These are phyloP conservation scores for Parnassius apollo DNA, from an alignment of 2,888 invertebrate genomes.

Conservation along the genomic window DNA sequence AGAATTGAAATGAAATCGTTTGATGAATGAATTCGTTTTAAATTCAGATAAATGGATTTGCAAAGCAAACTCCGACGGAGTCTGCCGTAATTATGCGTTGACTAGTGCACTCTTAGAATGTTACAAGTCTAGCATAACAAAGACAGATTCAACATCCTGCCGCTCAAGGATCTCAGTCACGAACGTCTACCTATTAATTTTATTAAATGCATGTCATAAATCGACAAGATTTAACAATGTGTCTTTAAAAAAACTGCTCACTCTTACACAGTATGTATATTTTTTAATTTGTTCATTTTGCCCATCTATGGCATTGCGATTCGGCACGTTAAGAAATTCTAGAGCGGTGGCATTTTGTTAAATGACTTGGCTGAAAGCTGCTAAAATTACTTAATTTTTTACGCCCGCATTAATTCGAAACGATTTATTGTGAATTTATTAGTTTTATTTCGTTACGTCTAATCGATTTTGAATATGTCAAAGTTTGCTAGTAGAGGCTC, in stretches of 20 bases:
- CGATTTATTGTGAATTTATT: constrained; percentile 58
- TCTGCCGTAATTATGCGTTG: constrained; percentile 39
- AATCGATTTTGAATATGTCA: constrained; percentile 43
- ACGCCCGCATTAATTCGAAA: constrained; percentile 59
- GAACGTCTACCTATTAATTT: constrained; percentile 11
- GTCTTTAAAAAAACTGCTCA: background rate
- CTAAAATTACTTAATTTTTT: constrained; percentile 64
- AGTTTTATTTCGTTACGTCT: constrained; percentile 50
- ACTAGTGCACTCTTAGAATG: constrained; percentile 59
- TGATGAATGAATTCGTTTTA: constrained; percentile 37
- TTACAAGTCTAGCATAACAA: constrained; percentile 38
- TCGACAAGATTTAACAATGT: constrained; percentile 2
- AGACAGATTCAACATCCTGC: constrained; percentile 26
- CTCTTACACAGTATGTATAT: background rate
- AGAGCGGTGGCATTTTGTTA: constrained; percentile 27
- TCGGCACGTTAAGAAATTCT: constrained; percentile 25
- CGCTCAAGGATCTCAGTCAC: constrained; percentile 25
- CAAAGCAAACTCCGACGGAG: constrained; percentile 62
- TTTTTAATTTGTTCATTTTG: constrained; percentile 5
- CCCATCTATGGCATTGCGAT: background rate
- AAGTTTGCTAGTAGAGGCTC: constrained; percentile 32
- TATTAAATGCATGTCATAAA: background rate
- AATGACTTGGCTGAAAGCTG: constrained; percentile 62
- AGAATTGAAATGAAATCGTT: constrained; percentile 42
- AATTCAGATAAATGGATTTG: constrained; percentile 57